These are phyloP conservation scores for Fratercula arctica DNA, from an alignment of 2,797 vertebrate species.

Conservation along the genomic window DNA sequence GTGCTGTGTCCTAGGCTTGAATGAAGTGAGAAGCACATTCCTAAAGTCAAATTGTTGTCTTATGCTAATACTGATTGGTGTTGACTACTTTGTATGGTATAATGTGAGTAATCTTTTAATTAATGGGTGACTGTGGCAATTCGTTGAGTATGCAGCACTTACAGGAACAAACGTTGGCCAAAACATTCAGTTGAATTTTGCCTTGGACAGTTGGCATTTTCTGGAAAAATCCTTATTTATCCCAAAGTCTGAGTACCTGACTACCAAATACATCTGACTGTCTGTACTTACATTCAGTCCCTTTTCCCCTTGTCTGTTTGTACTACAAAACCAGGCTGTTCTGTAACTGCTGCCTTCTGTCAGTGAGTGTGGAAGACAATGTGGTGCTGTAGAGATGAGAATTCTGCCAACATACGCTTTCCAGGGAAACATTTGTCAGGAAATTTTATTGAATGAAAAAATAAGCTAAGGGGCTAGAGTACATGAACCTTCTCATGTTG, in stretches of 20 bases:
- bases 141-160: not conserved
- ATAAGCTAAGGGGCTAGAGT: not conserved
- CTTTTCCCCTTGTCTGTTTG: too few species aligned
- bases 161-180: not conserved
- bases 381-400: not conserved
- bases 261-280: rapidly evolving
- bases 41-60: not conserved
- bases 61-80: not conserved
- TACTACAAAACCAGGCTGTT: not conserved
- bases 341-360: not conserved
- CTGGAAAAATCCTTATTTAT: not conserved
- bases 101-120: not conserved
- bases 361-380: not conserved
- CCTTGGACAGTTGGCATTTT: not conserved
- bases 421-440: not conserved
- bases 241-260: not conserved
- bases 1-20: not conserved
- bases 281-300: not conserved
- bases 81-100: not conserved
- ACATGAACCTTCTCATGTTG: not conserved
- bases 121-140: not conserved
- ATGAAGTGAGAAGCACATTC: not conserved
- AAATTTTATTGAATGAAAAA: not conserved
- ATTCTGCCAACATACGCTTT: not conserved
- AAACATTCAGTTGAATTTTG: not conserved